Evolutionary conservation across 2,888 invertebrate genomes (phyloP).

Genomic region (Nesidiocoris tenuis): DNA sequence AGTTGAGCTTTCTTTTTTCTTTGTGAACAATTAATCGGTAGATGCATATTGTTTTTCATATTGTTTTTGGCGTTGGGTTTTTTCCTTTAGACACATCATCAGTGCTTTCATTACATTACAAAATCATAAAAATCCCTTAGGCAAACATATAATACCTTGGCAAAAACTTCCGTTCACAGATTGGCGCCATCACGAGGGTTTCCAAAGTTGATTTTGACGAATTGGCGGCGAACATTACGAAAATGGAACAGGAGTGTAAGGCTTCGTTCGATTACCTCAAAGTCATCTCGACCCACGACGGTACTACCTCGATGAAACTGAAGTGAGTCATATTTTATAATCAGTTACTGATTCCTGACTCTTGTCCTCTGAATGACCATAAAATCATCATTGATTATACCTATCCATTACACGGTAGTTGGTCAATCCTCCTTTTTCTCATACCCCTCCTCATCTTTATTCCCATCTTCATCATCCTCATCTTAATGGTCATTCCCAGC

Average conservation of each 20-base stretch:
- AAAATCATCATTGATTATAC: not conserved
- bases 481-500: too few species aligned
- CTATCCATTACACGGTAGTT: too few species aligned
- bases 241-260: slow-evolving; percentile 94
- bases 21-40: too few species aligned
- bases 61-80: too few species aligned
- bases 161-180: slow-evolving; percentile 55
- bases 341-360: not conserved
- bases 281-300: slow-evolving; percentile 91
- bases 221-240: slow-evolving; percentile 76
- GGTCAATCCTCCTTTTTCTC: too few species aligned
- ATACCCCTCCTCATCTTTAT: too few species aligned
- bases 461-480: too few species aligned
- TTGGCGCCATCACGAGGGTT: slow-evolving; percentile 84
- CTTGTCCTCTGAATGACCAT: not conserved
- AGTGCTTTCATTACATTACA: not conserved
- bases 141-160: not conserved
- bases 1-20: too few species aligned
- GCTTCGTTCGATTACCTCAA: slow-evolving; percentile 95
- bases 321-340: slow-evolving; percentile 67
- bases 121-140: not conserved
- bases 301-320: slow-evolving; percentile 81
- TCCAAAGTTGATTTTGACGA: slow-evolving; percentile 96
- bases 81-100: too few species aligned
- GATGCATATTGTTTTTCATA: too few species aligned